A percentile compares a stretch with the other conserved stretches of the same genome.
Conservation (phyloP, 2,113 vertebrate species). For the Ptychochromis oligacanthus region DNA sequence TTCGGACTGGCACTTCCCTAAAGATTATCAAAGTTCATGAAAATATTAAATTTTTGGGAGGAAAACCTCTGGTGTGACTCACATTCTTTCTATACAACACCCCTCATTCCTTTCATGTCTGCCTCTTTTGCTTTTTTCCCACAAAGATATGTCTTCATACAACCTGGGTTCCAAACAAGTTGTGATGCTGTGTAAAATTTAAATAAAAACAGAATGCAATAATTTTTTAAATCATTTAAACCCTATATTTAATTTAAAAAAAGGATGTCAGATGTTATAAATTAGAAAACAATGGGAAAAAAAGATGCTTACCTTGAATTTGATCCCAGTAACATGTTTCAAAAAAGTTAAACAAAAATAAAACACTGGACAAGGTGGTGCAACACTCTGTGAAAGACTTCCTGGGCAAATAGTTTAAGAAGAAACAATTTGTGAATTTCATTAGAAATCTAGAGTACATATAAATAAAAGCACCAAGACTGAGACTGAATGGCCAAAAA, state of each 20-base stretch:
- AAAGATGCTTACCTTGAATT: neutral
- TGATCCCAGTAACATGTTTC: neutral
- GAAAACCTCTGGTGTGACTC: conserved; percentile 29
- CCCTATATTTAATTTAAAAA: neutral
- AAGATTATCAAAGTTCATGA: conserved; percentile 66
- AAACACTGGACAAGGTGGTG: neutral
- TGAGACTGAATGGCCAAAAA: too few species aligned
- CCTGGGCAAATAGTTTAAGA: neutral
- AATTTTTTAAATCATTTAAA: neutral
- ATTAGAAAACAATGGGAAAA: too few species aligned
- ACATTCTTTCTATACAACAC: conserved; percentile 18
- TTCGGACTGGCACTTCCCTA: conserved; percentile 76
- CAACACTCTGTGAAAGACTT: neutral
- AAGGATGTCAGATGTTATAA: neutral
- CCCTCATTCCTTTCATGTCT: neutral
- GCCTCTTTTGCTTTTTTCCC: neutral
- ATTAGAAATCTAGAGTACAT: neutral
- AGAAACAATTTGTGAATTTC: neutral
- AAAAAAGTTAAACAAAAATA: neutral
- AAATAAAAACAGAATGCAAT: neutral
- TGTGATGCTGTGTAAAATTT: neutral
- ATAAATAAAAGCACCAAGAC: neutral
- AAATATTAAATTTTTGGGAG: conserved; percentile 48
- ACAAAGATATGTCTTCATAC: neutral
- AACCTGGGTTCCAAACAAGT: neutral